Evolutionary conservation across 2,888 invertebrate genomes (phyloP).

Genomic region (Blastobasis lacticolella): DNA sequence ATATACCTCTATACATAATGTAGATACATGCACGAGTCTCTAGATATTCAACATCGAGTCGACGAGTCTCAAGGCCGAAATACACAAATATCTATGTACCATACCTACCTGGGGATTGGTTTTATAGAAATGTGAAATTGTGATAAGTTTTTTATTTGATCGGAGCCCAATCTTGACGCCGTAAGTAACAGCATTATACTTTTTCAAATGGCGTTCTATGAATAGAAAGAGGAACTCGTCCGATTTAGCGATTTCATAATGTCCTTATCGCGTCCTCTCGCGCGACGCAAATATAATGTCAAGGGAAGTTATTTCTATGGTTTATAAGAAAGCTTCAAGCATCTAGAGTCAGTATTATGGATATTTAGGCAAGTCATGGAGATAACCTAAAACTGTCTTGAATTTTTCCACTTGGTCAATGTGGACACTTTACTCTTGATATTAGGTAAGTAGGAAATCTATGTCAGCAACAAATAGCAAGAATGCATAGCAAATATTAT

Average conservation of each 20-base stretch:
- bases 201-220: constrained; percentile 36
- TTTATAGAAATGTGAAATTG: constrained; percentile 40
- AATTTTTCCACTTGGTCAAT: neutral
- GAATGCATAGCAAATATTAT: no score
- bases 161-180: constrained; percentile 24
- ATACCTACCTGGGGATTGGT: constrained; percentile 45
- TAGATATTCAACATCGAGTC: constrained; percentile 70
- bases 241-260: constrained; percentile 21
- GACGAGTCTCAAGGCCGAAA: constrained; percentile 70
- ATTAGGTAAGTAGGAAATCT: no score
- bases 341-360: no score
- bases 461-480: no score
- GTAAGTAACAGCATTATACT: constrained; percentile 18
- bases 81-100: constrained; percentile 60
- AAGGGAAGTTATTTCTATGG: no score
- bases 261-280: constrained; percentile 30
- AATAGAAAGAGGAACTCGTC: constrained; percentile 27
- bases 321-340: no score
- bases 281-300: constrained; percentile 35
- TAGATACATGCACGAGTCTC: constrained; percentile 49
- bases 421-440: no score
- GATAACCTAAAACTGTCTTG: constrained; percentile 53
- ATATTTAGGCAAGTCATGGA: constrained; percentile 21
- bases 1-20: constrained; percentile 16
- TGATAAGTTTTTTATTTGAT: constrained; percentile 26